Base-by-base conservation (phyloP, 2,888 invertebrate species). In the Imbricaverruca yamaguchii region DNA sequence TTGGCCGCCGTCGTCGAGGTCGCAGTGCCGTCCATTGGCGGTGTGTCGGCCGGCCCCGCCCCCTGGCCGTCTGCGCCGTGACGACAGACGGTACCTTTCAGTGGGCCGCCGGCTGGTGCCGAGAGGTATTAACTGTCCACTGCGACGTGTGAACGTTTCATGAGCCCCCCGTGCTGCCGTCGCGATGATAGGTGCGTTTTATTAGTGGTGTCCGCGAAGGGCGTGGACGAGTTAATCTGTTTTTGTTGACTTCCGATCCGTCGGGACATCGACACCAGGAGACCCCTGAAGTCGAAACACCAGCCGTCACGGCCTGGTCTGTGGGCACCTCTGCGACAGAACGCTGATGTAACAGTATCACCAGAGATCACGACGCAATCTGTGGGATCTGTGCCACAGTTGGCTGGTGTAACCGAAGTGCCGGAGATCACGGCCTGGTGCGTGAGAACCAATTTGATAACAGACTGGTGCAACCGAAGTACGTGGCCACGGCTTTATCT, bases 151-250 rank as follows among this genome's bases (percentile, higher is more conserved):
- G 74, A 74, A 74, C 74, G 53, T 74, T 53, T 74, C 74, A 74
- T 74, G 74, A 74, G 74, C 53, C 74, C 18, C 12, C 53, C 69
- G 74, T n/a, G 67, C 74, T 1, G 13, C 53, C 53, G 18, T 6
- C 18, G 15, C 74, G 74, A 39, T 74, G 74, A 74, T 25, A 25
- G 74, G 53, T 53, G 74, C 74, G 74, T 74, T 74, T 74, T 74
- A 74, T 74, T 74, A 74, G 74, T 25, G 74, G 39, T 25, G 53
- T 10, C 53, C 23, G 53, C 18, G n/a, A 23, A 39, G 39, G n/a
- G 23, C 18, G 65, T 25, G 67, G 67, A 25, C 25, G 67, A 67
- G 13, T 67, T 25, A 25, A 25, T 12, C 65, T 11, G 61, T 67
- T 67, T 23, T 23, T 67, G 67, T 25, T 23, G 23, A 65, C 23